Conservation (phyloP, 2,113 vertebrate species). For the Psettodes erumei region DNA sequence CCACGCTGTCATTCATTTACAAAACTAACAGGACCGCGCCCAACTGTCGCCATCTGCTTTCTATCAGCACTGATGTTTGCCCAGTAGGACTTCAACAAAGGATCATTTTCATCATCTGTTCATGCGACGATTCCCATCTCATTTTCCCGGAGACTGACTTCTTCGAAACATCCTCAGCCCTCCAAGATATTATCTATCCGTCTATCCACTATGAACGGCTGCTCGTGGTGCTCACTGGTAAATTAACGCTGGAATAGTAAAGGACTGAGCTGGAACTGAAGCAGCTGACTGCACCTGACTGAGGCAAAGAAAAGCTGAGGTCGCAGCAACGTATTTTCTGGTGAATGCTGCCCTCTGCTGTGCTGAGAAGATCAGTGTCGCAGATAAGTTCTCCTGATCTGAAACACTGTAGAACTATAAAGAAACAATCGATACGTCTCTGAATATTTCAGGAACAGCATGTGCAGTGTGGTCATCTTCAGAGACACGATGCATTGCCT, state of each 20-base stretch:
- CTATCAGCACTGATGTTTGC: too few relatives aligned
- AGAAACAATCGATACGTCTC: background rate
- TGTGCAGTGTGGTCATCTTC: background rate
- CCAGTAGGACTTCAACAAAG: too few relatives aligned
- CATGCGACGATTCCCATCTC: background rate
- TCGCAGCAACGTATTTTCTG: background rate
- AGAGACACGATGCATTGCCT: background rate
- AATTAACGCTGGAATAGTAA: background rate
- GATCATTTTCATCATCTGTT: background rate
- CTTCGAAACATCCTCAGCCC: background rate
- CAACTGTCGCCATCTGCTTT: too few relatives aligned
- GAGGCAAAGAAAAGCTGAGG: background rate
- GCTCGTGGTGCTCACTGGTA: background rate
- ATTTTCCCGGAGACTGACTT: background rate
- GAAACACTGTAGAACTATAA: background rate
- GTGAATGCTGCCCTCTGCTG: slow-evolving; percentile 50
- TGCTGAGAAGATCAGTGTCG: background rate
- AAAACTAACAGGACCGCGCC: too few relatives aligned
- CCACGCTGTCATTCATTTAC: too few relatives aligned
- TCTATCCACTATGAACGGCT: background rate
- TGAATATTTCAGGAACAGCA: background rate
- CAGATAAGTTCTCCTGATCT: background rate
- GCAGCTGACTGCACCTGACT: background rate
- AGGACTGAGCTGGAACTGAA: background rate
- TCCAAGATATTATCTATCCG: too few relatives aligned